Conservation (phyloP, 2,113 vertebrate genomes). For the Nannospalax galili region DNA sequence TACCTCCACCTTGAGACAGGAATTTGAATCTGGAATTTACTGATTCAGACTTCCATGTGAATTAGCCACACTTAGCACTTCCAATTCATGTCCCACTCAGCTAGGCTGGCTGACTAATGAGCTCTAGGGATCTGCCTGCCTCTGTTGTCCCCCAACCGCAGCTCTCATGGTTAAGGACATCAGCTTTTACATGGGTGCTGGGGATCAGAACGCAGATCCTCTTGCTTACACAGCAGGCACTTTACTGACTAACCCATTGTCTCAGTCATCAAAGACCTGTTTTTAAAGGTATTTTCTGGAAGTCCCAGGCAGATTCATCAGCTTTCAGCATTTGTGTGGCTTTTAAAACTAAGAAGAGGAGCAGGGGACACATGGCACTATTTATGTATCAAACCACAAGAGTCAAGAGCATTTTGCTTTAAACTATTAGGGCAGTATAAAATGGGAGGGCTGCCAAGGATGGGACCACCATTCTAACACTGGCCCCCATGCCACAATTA, state of each 20-base stretch:
- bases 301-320: background rate
- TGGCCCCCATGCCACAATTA: too few species aligned
- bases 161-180: too few species aligned
- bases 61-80: too few species aligned
- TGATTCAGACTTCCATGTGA: background rate
- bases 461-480: background rate
- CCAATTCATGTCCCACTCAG: too few species aligned
- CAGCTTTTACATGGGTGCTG: background rate
- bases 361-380: background rate
- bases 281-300: constrained; percentile 10
- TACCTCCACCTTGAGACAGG: background rate
- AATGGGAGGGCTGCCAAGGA: background rate
- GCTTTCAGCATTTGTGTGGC: background rate
- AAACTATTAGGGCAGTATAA: background rate
- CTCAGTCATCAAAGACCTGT: background rate
- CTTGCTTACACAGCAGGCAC: background rate
- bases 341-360: background rate
- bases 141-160: too few species aligned
- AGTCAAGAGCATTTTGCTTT: background rate
- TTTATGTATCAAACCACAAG: background rate
- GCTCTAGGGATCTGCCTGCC: background rate
- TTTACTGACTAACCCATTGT: background rate
- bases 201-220: background rate
- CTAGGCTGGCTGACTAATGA: background rate
- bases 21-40: background rate